Conservation (phyloP, 1,140 invertebrate genomes). For the Lycorma delicatula region DNA sequence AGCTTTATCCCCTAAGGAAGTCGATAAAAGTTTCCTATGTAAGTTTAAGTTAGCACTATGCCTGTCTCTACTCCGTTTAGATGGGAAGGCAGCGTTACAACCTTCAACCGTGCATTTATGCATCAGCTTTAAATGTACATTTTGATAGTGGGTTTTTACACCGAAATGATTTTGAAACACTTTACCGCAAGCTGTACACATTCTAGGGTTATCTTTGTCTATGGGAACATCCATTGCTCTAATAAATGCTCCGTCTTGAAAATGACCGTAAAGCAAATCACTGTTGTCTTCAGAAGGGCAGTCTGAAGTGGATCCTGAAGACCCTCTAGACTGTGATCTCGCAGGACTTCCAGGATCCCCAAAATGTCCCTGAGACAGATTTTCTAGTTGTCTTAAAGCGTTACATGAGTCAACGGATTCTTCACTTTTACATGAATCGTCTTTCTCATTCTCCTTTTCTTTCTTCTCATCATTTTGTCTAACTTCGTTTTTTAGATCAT, state of each 20-base stretch:
- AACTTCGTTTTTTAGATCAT: conserved; percentile 26
- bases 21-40: conserved; percentile 78
- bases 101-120: conserved; percentile 93
- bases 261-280: conserved; percentile 55
- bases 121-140: conserved; percentile 91
- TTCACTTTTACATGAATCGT: conserved; percentile 34
- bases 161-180: conserved; percentile 91
- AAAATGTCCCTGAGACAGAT: conserved; percentile 68
- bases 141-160: conserved; percentile 94
- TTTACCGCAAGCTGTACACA: conserved; percentile 87
- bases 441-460: conserved; percentile 36
- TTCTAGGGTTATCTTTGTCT: conserved; percentile 69
- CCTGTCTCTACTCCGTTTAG: conserved; percentile 82
- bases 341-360: conserved; percentile 47
- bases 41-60: conserved; percentile 89
- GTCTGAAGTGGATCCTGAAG: conserved; percentile 46
- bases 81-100: conserved; percentile 94
- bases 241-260: conserved; percentile 62
- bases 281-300: conserved; percentile 46
- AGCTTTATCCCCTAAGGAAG: conserved; percentile 39
- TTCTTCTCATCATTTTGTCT: conserved; percentile 37
- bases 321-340: conserved; percentile 41
- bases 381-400: conserved; percentile 68
- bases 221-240: conserved; percentile 73
- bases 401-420: conserved; percentile 38